These are phyloP conservation scores for Psittacula echo DNA, from an alignment of 2,797 vertebrate species.

Conservation along the genomic window DNA sequence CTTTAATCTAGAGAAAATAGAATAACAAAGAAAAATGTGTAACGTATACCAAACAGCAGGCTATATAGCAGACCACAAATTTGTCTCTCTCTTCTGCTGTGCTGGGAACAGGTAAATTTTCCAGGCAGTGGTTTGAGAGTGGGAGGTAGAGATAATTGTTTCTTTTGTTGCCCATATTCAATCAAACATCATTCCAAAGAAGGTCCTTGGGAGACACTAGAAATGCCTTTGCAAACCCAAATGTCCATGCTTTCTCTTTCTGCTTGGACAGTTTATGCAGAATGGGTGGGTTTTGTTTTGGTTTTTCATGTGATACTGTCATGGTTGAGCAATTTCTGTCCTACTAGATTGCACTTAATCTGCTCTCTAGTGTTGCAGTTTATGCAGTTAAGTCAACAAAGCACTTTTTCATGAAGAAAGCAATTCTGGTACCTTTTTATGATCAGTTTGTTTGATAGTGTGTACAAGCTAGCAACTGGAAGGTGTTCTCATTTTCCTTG, in stretches of 20 bases:
- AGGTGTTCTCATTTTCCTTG: not conserved
- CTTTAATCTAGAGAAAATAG: not conserved
- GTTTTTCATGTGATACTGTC: not conserved
- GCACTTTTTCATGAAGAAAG: not conserved
- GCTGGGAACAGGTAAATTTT: not conserved
- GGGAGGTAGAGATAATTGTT: rapidly evolving
- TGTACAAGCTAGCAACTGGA: not conserved
- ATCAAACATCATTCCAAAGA: not conserved
- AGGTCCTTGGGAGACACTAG: not conserved
- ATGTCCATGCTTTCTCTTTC: not conserved
- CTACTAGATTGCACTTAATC: not conserved
- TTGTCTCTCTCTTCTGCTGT: not conserved
- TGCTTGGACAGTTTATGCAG: not conserved
- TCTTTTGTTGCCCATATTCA: not conserved
- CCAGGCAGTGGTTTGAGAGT: not conserved
- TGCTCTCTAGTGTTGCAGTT: not conserved
- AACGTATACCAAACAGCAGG: rapidly evolving
- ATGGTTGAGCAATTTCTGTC: not conserved
- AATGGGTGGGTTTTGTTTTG: not conserved
- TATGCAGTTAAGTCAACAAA: not conserved
- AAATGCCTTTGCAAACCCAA: not conserved
- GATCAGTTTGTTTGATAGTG: not conserved
- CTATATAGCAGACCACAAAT: not conserved
- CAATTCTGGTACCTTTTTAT: not conserved
- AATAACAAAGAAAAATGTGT: not conserved